Conservation (phyloP, 2,797 vertebrate species). For the Helostoma temminkii region DNA sequence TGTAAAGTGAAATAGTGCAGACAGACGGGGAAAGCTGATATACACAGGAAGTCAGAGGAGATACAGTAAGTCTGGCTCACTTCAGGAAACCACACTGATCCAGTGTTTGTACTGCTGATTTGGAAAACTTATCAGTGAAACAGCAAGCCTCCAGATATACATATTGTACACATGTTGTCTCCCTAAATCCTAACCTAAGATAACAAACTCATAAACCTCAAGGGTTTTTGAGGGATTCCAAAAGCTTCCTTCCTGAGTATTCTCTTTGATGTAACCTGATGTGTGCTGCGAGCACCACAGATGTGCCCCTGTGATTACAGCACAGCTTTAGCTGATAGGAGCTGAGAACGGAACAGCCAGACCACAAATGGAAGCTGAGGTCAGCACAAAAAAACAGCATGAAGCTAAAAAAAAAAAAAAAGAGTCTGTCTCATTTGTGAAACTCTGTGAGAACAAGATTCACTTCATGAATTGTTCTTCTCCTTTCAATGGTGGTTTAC, state of each 20-base stretch:
- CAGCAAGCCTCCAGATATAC: conserved; percentile 11
- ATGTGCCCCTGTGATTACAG: conserved; percentile 54
- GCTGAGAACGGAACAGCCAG: conserved; percentile 24
- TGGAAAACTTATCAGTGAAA: conserved; percentile 31
- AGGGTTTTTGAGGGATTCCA: neutral
- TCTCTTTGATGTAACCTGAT: conserved; percentile 49
- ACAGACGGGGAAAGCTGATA: conserved; percentile 61
- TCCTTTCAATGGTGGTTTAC: conserved; percentile 49
- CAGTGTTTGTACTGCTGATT: conserved; percentile 35
- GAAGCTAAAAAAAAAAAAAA: too few relatives aligned
- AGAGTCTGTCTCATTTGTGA: neutral
- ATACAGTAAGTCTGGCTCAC: conserved; percentile 10
- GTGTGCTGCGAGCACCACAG: conserved; percentile 28
- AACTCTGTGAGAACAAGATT: conserved; percentile 6
- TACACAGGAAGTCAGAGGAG: conserved; percentile 49
- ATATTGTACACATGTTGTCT: conserved; percentile 1
- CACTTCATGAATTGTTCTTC: conserved; percentile 41
- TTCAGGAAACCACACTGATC: conserved; percentile 59
- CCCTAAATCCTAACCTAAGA: conserved; percentile 16
- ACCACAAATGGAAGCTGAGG: conserved; percentile 29
- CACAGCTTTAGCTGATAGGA: conserved; percentile 35
- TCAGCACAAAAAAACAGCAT: neutral
- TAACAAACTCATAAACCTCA: conserved; percentile 25
- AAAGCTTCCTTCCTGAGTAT: conserved; percentile 23
- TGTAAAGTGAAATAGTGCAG: conserved; percentile 60